Evolutionary conservation across 2,888 invertebrate species (phyloP).

Genomic region (Hesperia comma): DNA sequence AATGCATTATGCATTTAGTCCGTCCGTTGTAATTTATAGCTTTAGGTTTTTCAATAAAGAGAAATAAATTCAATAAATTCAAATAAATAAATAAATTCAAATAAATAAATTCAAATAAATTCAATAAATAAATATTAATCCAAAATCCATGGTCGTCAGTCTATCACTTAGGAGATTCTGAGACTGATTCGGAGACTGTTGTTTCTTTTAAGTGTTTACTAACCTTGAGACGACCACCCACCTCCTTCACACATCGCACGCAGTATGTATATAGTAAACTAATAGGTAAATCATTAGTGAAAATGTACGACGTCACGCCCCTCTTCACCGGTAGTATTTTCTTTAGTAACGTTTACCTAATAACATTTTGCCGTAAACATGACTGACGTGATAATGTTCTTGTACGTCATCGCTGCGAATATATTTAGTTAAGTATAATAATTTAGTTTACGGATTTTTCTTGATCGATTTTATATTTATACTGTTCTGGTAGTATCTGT

Average conservation of each 20-base stretch:
- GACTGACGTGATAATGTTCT: background rate
- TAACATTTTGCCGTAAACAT: background rate
- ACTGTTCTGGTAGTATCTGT: background rate
- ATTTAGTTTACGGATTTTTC: background rate
- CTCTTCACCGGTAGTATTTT: background rate
- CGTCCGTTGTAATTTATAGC: too few species aligned
- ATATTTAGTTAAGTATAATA: background rate
- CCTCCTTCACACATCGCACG: background rate
- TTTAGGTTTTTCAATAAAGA: too few species aligned
- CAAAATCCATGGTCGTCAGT: too few species aligned
- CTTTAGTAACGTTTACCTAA: slow-evolving; percentile 2
- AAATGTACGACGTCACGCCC: background rate
- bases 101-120: too few species aligned
- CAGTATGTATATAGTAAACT: background rate
- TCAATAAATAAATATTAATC: too few species aligned
- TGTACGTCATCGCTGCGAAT: background rate
- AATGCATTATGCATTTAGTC: too few species aligned
- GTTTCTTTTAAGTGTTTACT: background rate
- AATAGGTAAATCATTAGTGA: slow-evolving; percentile 12
- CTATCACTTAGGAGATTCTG: background rate
- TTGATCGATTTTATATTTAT: background rate
- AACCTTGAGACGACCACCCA: background rate
- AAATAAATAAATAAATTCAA: too few species aligned
- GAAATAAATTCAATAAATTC: too few species aligned
- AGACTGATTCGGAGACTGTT: too few species aligned